These are phyloP conservation scores for Aleiodes sp. DNA, from an alignment of 1,140 invertebrate genomes.

Conservation along the genomic window DNA sequence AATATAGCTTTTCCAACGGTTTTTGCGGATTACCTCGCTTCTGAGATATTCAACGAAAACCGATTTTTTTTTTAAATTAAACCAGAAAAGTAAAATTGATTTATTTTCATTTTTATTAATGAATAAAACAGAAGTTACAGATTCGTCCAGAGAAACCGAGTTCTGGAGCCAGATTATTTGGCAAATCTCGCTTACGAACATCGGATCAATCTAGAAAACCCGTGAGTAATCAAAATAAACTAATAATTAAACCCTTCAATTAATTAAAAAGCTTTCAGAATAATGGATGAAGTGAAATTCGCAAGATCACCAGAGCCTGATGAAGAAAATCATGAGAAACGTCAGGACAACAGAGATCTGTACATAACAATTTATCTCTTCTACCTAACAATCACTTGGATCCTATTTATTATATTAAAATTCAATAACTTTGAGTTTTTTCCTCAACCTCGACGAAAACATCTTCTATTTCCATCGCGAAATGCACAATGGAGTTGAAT, in stretches of 20 bases:
- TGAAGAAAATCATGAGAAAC: not conserved
- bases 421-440: constrained; percentile 36
- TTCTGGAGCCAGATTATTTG: constrained; percentile 30
- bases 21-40: no score
- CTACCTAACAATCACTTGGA: constrained; percentile 39
- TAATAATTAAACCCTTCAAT: not conserved
- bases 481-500: constrained; percentile 16
- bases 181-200: constrained; percentile 33
- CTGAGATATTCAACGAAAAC: not conserved
- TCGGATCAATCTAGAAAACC: constrained; percentile 14
- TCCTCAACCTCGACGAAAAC: not conserved
- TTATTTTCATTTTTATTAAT: constrained; percentile 6
- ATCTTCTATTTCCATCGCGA: constrained; percentile 18
- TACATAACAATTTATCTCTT: constrained; percentile 39
- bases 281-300: not conserved
- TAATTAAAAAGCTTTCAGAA: not conserved
- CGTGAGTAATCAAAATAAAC: constrained; percentile 13
- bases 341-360: constrained; percentile 34
- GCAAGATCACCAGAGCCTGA: not conserved
- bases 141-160: constrained; percentile 22
- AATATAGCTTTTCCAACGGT: no score
- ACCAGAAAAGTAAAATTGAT: no score
- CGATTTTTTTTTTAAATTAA: no score
- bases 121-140: constrained; percentile 17
- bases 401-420: constrained; percentile 35